These are phyloP conservation scores for Piezodorus guildinii DNA, from an alignment of 1,140 invertebrate genomes.

Conservation along the genomic window DNA sequence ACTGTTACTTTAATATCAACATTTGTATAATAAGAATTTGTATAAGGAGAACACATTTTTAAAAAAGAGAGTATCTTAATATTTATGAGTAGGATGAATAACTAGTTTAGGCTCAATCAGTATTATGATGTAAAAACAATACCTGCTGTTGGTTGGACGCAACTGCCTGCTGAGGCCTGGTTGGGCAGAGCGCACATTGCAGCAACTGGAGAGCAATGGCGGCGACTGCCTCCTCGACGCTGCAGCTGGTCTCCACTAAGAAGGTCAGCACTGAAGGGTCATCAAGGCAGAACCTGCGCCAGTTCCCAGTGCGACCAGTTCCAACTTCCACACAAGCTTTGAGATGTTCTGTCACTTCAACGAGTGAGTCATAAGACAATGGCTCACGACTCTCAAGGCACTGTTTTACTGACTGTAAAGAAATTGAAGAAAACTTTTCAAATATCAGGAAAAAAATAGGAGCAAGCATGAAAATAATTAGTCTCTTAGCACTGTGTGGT, in stretches of 20 bases:
- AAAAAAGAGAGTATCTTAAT: no score
- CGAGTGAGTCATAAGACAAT: conserved; percentile 71
- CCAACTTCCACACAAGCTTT: conserved; percentile 90
- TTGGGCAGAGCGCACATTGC: conserved; percentile 68
- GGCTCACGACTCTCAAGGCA: conserved; percentile 12
- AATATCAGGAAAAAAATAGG: no score
- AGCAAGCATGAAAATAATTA: no score
- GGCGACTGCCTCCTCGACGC: conserved; percentile 86
- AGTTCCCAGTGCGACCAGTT: conserved; percentile 79
- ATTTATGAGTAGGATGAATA: no score
- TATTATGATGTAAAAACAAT: no score
- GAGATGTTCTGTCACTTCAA: conserved; percentile 87
- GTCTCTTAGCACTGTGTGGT: no score
- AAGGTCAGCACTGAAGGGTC: conserved; percentile 66
- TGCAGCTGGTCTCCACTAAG: conserved; percentile 63
- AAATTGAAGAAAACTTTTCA: conserved; percentile 27
- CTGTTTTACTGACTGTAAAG: conserved; percentile 35
- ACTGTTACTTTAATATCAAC: no score
- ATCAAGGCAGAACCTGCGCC: conserved; percentile 81
- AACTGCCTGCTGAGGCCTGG: conserved; percentile 25
- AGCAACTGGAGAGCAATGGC: conserved; percentile 80
- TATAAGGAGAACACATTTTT: no score
- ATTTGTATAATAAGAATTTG: no score
- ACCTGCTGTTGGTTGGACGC: background rate
- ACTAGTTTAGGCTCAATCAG: no score